These are phyloP conservation scores for Drosophila sechellia DNA, from an alignment of 1,140 invertebrate species.

Conservation along the genomic window DNA sequence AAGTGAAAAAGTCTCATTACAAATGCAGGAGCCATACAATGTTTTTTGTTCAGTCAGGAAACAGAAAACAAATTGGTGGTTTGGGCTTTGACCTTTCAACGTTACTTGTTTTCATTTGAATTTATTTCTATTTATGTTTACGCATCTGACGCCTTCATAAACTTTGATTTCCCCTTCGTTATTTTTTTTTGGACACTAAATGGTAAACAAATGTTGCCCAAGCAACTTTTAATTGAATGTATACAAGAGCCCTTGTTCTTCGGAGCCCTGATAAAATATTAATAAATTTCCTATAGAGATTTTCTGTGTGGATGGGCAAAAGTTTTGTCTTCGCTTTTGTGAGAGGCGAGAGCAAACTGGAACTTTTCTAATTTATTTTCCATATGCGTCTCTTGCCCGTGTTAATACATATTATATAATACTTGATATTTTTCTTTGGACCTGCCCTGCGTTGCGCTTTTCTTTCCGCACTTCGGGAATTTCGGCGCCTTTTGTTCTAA, in stretches of 20 bases:
- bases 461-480: constrained; percentile 25
- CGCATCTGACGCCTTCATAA: constrained; percentile 61
- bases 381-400: constrained; percentile 53
- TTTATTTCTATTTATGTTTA: constrained; percentile 36
- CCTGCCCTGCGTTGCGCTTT: constrained; percentile 32
- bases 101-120: constrained; percentile 47
- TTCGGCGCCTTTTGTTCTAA: constrained; percentile 65
- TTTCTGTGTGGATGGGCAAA: constrained; percentile 11
- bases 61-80: constrained; percentile 16
- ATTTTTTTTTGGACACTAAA: constrained; percentile 42
- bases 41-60: constrained; percentile 15
- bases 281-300: constrained; percentile 72
- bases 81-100: constrained; percentile 26
- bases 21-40: constrained; percentile 47
- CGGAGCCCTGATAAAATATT: constrained; percentile 52
- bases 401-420: constrained; percentile 77
- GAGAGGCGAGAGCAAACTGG: constrained; percentile 40
- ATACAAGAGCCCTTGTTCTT: constrained; percentile 35
- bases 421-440: constrained; percentile 73
- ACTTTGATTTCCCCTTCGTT: constrained; percentile 56
- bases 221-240: constrained; percentile 76
- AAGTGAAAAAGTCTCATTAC: constrained; percentile 51
- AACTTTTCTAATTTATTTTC: constrained; percentile 80
- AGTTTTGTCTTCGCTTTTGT: constrained; percentile 52
- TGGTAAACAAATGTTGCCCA: constrained; percentile 68